Percentiles rank a stretch among this genome's conserved stretches.
phyloP scores from a whole-genome alignment of 2,797 vertebrate genomes.

The Rhynchonycteris naso region DNA sequence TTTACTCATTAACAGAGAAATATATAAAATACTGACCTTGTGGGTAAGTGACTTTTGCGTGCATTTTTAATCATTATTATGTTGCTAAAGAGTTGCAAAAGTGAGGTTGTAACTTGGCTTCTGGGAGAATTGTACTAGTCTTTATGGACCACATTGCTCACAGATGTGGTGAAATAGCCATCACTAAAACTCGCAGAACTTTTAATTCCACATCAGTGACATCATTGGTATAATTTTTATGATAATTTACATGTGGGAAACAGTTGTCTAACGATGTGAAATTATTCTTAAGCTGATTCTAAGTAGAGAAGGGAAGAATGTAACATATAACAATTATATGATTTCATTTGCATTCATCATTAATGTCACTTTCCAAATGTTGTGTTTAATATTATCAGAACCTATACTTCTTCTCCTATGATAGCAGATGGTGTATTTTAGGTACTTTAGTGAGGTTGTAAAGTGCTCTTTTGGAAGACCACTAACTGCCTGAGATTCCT shows the following conservation, averaged over 20 bases:
- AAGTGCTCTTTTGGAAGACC: background rate
- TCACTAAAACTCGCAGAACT: conserved; percentile 81
- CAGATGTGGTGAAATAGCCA: conserved; percentile 81
- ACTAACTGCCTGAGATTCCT: background rate
- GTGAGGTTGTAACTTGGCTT: conserved; percentile 71
- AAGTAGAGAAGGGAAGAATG: background rate
- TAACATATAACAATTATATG: background rate
- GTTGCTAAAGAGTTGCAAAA: conserved; percentile 71
- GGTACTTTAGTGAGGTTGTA: background rate
- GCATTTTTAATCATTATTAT: conserved; percentile 75
- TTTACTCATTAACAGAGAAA: conserved; percentile 70
- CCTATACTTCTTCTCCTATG: background rate
- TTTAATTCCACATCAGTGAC: conserved; percentile 83
- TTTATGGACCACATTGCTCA: conserved; percentile 82
- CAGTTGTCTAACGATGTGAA: conserved; percentile 64
- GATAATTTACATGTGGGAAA: conserved; percentile 79
- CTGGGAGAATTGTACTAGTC: conserved; percentile 61
- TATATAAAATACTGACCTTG: conserved; percentile 67
- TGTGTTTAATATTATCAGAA: background rate
- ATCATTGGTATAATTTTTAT: conserved; percentile 82
- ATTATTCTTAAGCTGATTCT: conserved; percentile 65
- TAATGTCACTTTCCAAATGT: conserved; percentile 25
- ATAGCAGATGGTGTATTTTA: background rate
- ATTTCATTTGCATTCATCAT: conserved; percentile 34
- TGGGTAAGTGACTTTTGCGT: conserved; percentile 58